phyloP scores from a whole-genome alignment of 2,113 vertebrate genomes.

The Ancistrus triradiatus region DNA sequence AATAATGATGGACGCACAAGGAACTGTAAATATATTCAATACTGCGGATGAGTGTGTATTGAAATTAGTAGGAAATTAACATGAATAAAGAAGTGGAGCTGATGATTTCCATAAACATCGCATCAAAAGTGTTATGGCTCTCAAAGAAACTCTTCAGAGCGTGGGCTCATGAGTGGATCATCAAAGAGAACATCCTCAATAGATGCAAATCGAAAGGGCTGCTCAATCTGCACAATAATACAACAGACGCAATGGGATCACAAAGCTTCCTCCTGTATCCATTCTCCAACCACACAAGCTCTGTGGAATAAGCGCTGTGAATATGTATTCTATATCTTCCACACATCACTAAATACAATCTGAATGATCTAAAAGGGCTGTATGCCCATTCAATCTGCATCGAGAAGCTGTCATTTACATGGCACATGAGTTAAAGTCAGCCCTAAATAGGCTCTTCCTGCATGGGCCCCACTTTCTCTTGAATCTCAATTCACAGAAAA shows the following conservation, averaged over 20 bases:
- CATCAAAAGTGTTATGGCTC: conserved; percentile 56
- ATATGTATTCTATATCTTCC: neutral
- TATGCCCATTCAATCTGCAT: neutral
- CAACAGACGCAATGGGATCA: conserved; percentile 37
- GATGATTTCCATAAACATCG: conserved; percentile 42
- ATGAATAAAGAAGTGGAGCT: conserved; percentile 28
- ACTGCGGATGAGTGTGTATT: too few relatives aligned
- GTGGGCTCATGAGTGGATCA: conserved; percentile 49
- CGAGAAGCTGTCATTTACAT: neutral
- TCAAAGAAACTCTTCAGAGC: conserved; percentile 41
- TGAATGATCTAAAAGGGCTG: neutral
- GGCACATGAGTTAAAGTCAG: too few relatives aligned
- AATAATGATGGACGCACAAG: too few relatives aligned
- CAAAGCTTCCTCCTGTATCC: conserved; percentile 41
- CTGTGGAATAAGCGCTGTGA: neutral
- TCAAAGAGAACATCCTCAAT: conserved; percentile 57
- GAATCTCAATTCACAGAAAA: too few relatives aligned
- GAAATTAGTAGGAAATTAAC: too few relatives aligned
- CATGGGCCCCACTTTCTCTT: neutral
- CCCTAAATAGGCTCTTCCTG: neutral
- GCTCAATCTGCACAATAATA: conserved; percentile 70
- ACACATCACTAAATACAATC: neutral
- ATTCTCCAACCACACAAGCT: neutral
- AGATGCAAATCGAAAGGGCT: conserved; percentile 42
- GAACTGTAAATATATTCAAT: neutral